Evolutionary conservation across 2,888 invertebrate species (phyloP).

Genomic region (Acanthosepion pharaonis): DNA sequence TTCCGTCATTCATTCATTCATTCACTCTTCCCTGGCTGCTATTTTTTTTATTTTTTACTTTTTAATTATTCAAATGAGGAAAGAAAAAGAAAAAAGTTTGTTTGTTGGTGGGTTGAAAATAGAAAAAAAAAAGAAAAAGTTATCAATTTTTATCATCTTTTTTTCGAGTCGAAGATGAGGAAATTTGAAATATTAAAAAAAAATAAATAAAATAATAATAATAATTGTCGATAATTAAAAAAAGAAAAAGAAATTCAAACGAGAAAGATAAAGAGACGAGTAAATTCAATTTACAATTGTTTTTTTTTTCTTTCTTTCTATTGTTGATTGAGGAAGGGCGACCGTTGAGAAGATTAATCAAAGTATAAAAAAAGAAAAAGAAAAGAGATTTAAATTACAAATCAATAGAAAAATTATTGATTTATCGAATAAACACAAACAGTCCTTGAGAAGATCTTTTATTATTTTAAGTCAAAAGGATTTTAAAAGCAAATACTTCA

Average conservation of each 20-base stretch:
- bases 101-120: neutral
- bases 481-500: neutral
- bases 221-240: neutral
- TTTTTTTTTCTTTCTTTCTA: neutral
- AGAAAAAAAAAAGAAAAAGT: neutral
- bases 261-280: neutral
- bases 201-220: neutral
- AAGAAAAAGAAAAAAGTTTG: neutral
- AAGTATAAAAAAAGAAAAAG: neutral
- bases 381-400: neutral
- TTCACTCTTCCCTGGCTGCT: neutral
- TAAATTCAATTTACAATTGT: neutral
- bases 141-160: neutral
- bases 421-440: neutral
- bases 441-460: neutral
- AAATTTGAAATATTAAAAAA: neutral
- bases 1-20: neutral
- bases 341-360: neutral
- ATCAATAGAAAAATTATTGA: conserved; percentile 1
- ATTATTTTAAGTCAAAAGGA: neutral
- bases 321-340: neutral
- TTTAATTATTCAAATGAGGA: neutral
- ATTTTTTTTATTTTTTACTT: neutral
- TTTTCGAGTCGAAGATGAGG: neutral
- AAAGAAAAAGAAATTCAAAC: neutral